A percentile compares a stretch with the other conserved stretches of the same genome.
These are phyloP conservation scores for Mystacides longicornis DNA, from an alignment of 2,888 invertebrate genomes.

Conservation along the genomic window DNA sequence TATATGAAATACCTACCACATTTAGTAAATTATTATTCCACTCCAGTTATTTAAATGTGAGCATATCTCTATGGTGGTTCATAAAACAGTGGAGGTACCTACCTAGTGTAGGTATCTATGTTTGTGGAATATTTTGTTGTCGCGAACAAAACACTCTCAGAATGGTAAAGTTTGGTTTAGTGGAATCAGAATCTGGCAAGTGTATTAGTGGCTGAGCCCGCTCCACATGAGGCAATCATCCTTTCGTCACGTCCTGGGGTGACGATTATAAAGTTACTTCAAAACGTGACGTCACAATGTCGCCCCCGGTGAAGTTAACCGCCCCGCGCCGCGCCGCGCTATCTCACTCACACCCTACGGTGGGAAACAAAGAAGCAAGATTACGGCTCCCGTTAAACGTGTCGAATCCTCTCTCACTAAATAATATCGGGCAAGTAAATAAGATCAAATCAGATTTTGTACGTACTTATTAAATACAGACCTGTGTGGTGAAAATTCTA, in stretches of 20 bases:
- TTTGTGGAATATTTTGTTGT: no score
- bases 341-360: no score
- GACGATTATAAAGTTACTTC: constrained; percentile 25
- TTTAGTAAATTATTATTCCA: no score
- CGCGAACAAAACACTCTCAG: no score
- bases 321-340: no score
- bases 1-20: no score
- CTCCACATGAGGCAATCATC: background rate
- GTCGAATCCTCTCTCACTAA: constrained; percentile 17
- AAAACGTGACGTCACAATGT: constrained; percentile 22
- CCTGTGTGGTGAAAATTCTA: no score
- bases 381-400: background rate
- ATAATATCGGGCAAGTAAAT: constrained; percentile 22
- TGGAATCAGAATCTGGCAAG: background rate
- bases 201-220: background rate
- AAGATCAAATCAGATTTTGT: constrained; percentile 15
- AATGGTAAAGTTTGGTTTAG: no score
- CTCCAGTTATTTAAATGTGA: no score
- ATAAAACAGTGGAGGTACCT: no score
- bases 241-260: constrained; percentile 20
- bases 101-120: no score
- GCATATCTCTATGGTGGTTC: no score
- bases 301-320: background rate
- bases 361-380: background rate
- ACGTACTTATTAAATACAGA: background rate